Evolutionary conservation across 1,140 invertebrate species (phyloP).

Genomic region (Whitmania pigra): DNA sequence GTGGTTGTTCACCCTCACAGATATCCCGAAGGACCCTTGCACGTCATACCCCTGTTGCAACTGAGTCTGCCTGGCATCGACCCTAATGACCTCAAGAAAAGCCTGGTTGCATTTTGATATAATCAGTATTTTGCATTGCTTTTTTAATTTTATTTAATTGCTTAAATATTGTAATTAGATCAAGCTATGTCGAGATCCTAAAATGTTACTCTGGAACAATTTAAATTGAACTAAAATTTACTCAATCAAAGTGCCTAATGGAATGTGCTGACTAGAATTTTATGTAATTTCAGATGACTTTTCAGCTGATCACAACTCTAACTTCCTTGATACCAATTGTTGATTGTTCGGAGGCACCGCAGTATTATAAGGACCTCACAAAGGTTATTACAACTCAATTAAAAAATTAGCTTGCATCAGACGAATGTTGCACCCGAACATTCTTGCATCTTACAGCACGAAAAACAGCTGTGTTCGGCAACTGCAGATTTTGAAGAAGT

Average conservation of each 20-base stretch:
- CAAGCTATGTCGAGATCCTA: constrained; percentile 5
- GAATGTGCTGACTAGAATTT: too few species aligned
- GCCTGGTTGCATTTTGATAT: constrained; percentile 46
- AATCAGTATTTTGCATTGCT: constrained; percentile 11
- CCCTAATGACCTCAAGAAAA: constrained; percentile 75
- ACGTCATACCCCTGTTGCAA: constrained; percentile 67
- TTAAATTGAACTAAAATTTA: too few species aligned
- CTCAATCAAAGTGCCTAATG: too few species aligned
- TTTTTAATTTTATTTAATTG: constrained; percentile 29
- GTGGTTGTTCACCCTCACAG: constrained; percentile 40
- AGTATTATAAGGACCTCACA: constrained; percentile 55
- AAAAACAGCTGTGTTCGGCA: constrained; percentile 60
- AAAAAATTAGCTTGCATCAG: too few species aligned
- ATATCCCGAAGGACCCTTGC: constrained; percentile 62
- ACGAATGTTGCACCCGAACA: not conserved
- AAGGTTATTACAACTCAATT: constrained; percentile 44
- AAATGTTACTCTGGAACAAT: too few species aligned
- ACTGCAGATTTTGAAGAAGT: constrained; percentile 78
- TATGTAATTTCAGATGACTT: constrained; percentile 42
- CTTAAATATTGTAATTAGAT: constrained; percentile 9
- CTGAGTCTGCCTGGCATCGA: constrained; percentile 73
- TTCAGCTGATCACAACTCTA: constrained; percentile 65
- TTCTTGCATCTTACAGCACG: constrained; percentile 45
- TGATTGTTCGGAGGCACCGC: constrained; percentile 63
- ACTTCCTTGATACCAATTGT: constrained; percentile 63